Conservation (phyloP, 2,797 vertebrate species). For the Halcyon smyrnensis region DNA sequence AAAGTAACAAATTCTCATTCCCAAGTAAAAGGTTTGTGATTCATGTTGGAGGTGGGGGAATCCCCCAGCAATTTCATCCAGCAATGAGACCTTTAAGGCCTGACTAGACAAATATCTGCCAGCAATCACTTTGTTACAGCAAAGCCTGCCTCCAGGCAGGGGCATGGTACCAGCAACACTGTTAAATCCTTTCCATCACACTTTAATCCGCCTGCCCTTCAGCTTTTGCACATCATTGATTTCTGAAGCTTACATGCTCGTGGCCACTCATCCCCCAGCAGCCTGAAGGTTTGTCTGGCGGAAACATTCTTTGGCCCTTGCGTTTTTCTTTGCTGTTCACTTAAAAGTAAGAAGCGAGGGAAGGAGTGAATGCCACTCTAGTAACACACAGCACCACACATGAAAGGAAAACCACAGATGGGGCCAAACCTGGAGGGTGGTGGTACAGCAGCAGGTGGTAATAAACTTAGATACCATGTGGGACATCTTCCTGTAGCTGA, state of each 20-base stretch:
- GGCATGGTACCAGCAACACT: not conserved
- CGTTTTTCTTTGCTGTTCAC: not conserved
- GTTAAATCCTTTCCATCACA: not conserved
- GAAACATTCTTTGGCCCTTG: not conserved
- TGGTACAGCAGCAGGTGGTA: not conserved
- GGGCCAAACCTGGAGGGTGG: not conserved
- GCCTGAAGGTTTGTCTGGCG: not conserved
- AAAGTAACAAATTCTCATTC: not conserved
- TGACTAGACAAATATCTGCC: not conserved
- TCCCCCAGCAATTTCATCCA: not conserved
- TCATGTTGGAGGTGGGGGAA: not conserved
- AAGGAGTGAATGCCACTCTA: not conserved
- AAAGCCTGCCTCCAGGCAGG: slow-evolving; percentile 4
- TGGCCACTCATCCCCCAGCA: not conserved
- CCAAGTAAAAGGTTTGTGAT: not conserved
- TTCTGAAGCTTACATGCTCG: not conserved
- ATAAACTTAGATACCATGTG: not conserved
- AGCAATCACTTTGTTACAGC: not conserved
- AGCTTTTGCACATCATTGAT: slow-evolving; percentile 3
- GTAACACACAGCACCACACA: not conserved
- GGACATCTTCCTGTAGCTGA: not conserved
- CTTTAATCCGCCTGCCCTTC: not conserved
- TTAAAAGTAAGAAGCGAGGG: not conserved
- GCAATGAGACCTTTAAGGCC: not conserved
- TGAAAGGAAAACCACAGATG: not conserved